A percentile compares a stretch with the other conserved stretches of the same genome.
Conservation (phyloP, 2,888 invertebrate genomes). For the Apoderus coryli region DNA sequence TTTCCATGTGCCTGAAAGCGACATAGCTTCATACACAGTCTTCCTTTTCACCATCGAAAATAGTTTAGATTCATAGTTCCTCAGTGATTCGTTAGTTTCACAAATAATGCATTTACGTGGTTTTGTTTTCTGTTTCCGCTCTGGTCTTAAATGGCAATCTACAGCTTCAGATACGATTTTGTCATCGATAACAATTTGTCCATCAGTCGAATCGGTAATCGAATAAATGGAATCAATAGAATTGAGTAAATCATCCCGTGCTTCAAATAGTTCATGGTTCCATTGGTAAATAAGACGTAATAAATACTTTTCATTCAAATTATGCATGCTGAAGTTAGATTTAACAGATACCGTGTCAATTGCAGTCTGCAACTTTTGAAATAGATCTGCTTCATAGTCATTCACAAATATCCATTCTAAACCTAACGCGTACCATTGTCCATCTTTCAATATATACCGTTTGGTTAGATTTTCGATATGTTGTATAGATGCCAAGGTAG, state of each 20-base stretch:
- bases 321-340: too few relatives aligned
- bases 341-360: slow-evolving; percentile 18
- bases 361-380: slow-evolving; percentile 20
- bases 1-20: slow-evolving; percentile 46
- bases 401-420: slow-evolving; percentile 26
- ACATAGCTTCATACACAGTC: slow-evolving; percentile 32
- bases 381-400: slow-evolving; percentile 23
- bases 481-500: slow-evolving; percentile 10
- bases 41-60: slow-evolving; percentile 37
- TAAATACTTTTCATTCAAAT: too few relatives aligned
- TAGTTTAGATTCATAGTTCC: slow-evolving; percentile 39
- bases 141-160: slow-evolving; percentile 40
- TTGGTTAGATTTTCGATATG: slow-evolving; percentile 15
- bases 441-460: slow-evolving; percentile 21
- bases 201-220: slow-evolving; percentile 14
- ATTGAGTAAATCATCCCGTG: slow-evolving; percentile 5
- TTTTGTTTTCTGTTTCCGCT: slow-evolving; percentile 20
- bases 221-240: slow-evolving; percentile 13
- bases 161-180: slow-evolving; percentile 36
- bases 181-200: slow-evolving; percentile 18
- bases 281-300: slow-evolving; percentile 9
- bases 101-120: slow-evolving; percentile 33
- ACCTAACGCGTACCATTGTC: slow-evolving; percentile 33
- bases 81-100: slow-evolving; percentile 30
- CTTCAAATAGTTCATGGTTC: slow-evolving; percentile 9